phyloP scores from a whole-genome alignment of 2,797 vertebrate genomes.

The Molossus alvarezi region DNA sequence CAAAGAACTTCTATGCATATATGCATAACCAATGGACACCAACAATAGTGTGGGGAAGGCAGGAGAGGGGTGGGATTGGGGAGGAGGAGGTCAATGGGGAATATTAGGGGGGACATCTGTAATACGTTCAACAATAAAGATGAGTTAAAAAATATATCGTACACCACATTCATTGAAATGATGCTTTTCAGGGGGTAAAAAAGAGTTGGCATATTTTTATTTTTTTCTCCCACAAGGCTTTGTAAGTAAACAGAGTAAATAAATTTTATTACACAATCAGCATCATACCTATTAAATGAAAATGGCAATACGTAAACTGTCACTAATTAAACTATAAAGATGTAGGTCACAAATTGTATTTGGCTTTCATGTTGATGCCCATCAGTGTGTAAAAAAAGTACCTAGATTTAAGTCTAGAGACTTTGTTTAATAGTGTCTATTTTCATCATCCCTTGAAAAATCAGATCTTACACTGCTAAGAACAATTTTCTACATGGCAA shows the following conservation, averaged over 20 bases:
- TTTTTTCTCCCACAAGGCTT: not conserved
- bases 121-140: too few species aligned
- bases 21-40: too few species aligned
- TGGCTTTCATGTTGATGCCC: not conserved
- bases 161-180: not conserved
- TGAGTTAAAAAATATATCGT: not conserved
- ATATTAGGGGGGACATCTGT: too few species aligned
- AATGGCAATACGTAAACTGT: not conserved
- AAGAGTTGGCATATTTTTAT: not conserved
- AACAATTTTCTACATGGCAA: not conserved
- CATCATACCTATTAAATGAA: not conserved
- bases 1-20: too few species aligned
- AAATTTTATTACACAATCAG: not conserved
- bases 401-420: not conserved
- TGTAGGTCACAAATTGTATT: not conserved
- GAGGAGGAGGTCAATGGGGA: too few species aligned
- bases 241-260: not conserved
- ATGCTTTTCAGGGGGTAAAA: not conserved
- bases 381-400: not conserved
- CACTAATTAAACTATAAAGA: not conserved
- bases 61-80: too few species aligned
- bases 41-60: too few species aligned
- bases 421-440: not conserved
- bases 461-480: not conserved
- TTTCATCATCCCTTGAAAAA: conserved; percentile 49